Evolutionary conservation across 2,888 invertebrate species (phyloP), one percentile per base, ranked within the genome.

Genomic region (Tetragonisca angustula): DNA sequence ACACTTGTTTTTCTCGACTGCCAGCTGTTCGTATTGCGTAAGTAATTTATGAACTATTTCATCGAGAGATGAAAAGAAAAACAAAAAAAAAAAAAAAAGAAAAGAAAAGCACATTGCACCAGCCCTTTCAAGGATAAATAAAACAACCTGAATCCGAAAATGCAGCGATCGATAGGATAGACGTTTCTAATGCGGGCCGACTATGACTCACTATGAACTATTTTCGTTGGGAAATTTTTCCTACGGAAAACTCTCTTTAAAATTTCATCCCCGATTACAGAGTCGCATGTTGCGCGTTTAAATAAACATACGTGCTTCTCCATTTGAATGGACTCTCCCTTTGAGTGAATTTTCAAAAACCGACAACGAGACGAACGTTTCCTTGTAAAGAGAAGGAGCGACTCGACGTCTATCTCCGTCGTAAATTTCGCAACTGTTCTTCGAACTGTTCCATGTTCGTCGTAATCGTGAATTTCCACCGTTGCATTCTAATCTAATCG

Each of bases 31-130:
- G 21, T 27, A 32, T 61, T 32, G 70, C 61, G 69, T 52, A 67
- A 75, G 54, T 24, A 62, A 70, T 61, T 70, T 36, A 52, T n/a
- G 50, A 61, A 70, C 61, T n/a, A n/a, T n/a, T n/a, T n/a, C 49
- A 19, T n/a, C 61, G 75, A 9, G 54, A 19, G 21, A 11, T 9
- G 43, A 43, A 43, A 43, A 11, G 43, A 36, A 36, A 36, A 36
- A 9, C 4, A 36, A 36, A 36, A 36, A 36, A 36, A 36, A 36
- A 36, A 36, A 36, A 36, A 5, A 36, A 36, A 9, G 1, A 11
- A n/a, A 54, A 17, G 54, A 32, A 36, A 70, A 70, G 32, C n/a
- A 67, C 21, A 17, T 17, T n/a, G 24, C 24, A n/a, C 43, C 21
- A n/a, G n/a, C 43, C 54, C n/a, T 21, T n/a, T 9, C 24, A 54